Percentiles rank a stretch among this genome's conserved stretches.
These are phyloP conservation scores for Peromyscus melanophrys DNA, from an alignment of 2,797 vertebrate species.

Conservation along the genomic window DNA sequence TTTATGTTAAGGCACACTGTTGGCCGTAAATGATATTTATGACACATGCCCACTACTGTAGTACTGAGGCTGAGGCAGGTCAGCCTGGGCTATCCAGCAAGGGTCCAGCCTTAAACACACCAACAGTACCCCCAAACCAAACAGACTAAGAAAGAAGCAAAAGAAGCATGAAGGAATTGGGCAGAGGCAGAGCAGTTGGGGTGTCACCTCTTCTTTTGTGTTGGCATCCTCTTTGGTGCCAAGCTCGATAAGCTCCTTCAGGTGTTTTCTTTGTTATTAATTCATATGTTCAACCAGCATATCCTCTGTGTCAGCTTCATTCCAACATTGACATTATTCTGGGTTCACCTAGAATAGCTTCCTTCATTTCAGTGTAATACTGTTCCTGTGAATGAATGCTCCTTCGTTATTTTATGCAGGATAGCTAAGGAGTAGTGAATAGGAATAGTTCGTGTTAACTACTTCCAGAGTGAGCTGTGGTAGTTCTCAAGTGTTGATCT, in stretches of 20 bases:
- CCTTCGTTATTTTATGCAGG: conserved; percentile 8
- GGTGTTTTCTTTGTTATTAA: background rate
- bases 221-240: background rate
- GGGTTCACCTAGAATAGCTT: background rate
- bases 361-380: background rate
- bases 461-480: background rate
- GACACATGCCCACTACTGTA: background rate
- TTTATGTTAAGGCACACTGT: background rate
- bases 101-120: background rate
- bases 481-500: background rate
- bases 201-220: background rate
- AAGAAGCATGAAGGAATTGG: background rate
- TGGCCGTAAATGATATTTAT: background rate
- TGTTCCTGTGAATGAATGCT: background rate
- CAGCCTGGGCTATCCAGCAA: background rate
- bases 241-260: background rate
- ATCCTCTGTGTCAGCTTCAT: background rate
- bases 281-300: background rate
- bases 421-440: background rate
- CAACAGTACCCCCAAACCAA: background rate
- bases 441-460: background rate
- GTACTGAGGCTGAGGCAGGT: background rate
- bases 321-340: background rate
- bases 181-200: too few species aligned
- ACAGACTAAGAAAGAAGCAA: background rate